These are phyloP conservation scores for Meriones unguiculatus DNA, from an alignment of 2,113 vertebrate species.

Conservation along the genomic window DNA sequence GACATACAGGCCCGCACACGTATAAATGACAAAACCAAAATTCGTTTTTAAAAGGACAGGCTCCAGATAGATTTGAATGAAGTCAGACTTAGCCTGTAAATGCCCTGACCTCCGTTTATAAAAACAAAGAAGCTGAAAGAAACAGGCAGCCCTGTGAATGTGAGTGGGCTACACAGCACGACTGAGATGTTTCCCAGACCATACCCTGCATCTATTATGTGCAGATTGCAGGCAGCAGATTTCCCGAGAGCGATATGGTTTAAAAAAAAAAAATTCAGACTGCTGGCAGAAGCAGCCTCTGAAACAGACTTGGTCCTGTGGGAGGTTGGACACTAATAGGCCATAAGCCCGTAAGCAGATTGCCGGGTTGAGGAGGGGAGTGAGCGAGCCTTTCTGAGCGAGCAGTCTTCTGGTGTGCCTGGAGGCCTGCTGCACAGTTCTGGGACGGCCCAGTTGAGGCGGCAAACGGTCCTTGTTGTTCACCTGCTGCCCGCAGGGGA, in stretches of 20 bases:
- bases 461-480: background rate
- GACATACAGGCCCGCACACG: too few species aligned
- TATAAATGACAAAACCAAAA: background rate
- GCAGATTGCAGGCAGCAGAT: constrained; percentile 62
- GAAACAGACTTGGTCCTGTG: background rate
- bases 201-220: constrained; percentile 35
- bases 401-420: background rate
- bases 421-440: background rate
- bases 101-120: constrained; percentile 5
- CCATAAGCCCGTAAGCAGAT: constrained; percentile 59
- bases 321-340: constrained; percentile 61
- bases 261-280: constrained; percentile 13
- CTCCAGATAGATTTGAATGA: constrained; percentile 30
- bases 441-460: background rate
- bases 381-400: background rate
- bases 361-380: background rate
- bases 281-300: constrained; percentile 57
- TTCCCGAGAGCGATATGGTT: constrained; percentile 56
- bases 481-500: background rate
- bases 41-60: background rate
- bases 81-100: constrained; percentile 45
- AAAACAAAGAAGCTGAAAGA: constrained; percentile 17
- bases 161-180: constrained; percentile 72
- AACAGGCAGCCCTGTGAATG: background rate
- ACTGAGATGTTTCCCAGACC: constrained; percentile 66